These are phyloP conservation scores for Papilio xuthus DNA, from an alignment of 1,140 invertebrate genomes.

Conservation along the genomic window DNA sequence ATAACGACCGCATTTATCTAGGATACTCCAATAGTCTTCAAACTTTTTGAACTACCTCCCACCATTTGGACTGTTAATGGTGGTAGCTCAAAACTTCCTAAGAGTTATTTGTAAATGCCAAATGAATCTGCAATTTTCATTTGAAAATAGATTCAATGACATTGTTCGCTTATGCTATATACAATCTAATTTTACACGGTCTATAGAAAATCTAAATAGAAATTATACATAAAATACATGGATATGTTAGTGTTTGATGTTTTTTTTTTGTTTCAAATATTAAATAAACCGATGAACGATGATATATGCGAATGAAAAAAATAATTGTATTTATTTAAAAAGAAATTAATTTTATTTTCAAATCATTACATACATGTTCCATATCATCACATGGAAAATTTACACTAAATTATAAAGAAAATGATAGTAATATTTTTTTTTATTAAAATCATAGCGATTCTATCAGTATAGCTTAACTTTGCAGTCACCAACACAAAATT, in stretches of 20 bases:
- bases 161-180: no score
- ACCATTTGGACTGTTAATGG: not conserved
- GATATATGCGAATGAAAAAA: not conserved
- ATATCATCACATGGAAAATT: not conserved
- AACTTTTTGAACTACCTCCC: not conserved
- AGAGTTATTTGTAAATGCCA: not conserved
- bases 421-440: constrained; percentile 51
- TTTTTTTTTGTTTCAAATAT: not conserved
- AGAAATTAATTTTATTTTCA: not conserved
- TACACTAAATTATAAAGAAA: constrained; percentile 13
- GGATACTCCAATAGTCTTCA: not conserved
- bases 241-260: constrained; percentile 6
- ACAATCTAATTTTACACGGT: constrained; percentile 20
- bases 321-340: not conserved
- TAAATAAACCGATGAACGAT: not conserved
- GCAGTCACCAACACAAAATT: constrained; percentile 60
- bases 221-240: constrained; percentile 23
- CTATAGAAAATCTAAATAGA: constrained; percentile 3
- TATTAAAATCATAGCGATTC: constrained; percentile 60
- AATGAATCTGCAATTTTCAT: not conserved
- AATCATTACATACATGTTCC: not conserved
- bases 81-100: not conserved
- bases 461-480: constrained; percentile 50
- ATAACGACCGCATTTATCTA: not conserved
- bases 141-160: not conserved